Evolutionary conservation across 2,113 vertebrate species (phyloP).

Genomic region (Danionella cerebrum): DNA sequence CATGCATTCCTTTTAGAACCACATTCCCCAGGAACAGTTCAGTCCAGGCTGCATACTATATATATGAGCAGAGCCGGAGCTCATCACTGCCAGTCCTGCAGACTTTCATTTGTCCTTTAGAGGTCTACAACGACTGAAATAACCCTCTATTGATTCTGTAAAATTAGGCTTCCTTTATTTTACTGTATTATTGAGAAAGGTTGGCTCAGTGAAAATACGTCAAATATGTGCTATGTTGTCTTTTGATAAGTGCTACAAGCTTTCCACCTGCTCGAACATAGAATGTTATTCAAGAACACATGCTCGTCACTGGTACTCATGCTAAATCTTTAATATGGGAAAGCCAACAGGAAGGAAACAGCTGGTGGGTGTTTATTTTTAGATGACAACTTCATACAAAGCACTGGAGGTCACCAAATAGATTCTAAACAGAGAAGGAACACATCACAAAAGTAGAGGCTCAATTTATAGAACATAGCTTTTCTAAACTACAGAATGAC

Average conservation of each 20-base stretch:
- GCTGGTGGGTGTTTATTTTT: neutral
- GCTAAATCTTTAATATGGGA: constrained; percentile 15
- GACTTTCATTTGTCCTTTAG: constrained; percentile 7
- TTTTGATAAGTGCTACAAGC: neutral
- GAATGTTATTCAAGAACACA: neutral
- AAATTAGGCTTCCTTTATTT: neutral
- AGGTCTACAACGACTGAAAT: neutral
- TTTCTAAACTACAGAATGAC: too few relatives aligned
- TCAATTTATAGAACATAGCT: too few relatives aligned
- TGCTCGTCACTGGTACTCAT: neutral
- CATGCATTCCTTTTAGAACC: too few relatives aligned
- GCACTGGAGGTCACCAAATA: neutral
- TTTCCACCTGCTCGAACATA: constrained; percentile 21
- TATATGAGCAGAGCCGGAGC: too few relatives aligned
- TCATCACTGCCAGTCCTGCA: constrained; percentile 16
- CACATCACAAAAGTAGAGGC: too few relatives aligned
- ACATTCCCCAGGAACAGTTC: too few relatives aligned
- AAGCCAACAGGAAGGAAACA: neutral
- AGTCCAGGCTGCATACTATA: too few relatives aligned
- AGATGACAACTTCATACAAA: neutral
- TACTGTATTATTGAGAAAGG: neutral
- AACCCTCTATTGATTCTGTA: neutral
- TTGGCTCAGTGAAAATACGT: too few relatives aligned
- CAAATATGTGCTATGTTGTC: too few relatives aligned
- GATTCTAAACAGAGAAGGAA: too few relatives aligned